These are phyloP conservation scores for Drosophila macrospina DNA, from an alignment of 2,888 invertebrate species.

Conservation along the genomic window DNA sequence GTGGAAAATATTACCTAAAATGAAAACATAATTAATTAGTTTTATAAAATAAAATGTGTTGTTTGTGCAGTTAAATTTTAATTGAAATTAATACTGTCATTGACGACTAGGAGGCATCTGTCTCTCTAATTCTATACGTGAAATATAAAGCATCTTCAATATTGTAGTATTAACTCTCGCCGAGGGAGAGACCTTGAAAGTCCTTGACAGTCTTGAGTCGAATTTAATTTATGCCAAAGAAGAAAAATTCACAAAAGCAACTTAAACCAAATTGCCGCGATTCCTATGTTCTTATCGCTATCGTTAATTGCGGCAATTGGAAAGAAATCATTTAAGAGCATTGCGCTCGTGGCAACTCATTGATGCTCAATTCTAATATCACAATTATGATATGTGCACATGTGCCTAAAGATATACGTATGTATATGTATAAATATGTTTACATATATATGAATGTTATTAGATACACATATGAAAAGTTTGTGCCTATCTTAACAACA, in stretches of 20 bases:
- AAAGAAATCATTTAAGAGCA: constrained; percentile 1
- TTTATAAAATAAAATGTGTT: background rate
- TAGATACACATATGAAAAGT: constrained; percentile 13
- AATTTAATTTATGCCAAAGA: background rate
- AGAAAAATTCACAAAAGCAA: background rate
- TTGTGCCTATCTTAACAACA: background rate
- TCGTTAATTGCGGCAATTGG: background rate
- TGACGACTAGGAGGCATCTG: background rate
- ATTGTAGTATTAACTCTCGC: background rate
- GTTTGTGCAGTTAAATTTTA: background rate
- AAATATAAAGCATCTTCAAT: background rate
- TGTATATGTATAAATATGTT: constrained; percentile 6
- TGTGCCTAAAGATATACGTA: constrained; percentile 14
- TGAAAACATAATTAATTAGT: background rate
- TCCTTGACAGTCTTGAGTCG: constrained; percentile 1
- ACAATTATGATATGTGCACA: constrained; percentile 19
- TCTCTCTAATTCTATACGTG: background rate
- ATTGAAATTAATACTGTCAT: background rate
- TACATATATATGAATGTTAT: constrained; percentile 11
- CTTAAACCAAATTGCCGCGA: background rate
- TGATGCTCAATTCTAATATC: constrained; percentile 6
- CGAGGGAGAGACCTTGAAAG: constrained; percentile 19
- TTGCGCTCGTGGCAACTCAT: background rate
- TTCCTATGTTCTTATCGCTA: background rate
- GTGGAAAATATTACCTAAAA: constrained; percentile 2